Evolutionary conservation across 37 sponge, comb jelly and placozoan genomes (phyloP), one percentile per base, ranked within the genome.

Genomic region (Dysidea cf. avara): DNA sequence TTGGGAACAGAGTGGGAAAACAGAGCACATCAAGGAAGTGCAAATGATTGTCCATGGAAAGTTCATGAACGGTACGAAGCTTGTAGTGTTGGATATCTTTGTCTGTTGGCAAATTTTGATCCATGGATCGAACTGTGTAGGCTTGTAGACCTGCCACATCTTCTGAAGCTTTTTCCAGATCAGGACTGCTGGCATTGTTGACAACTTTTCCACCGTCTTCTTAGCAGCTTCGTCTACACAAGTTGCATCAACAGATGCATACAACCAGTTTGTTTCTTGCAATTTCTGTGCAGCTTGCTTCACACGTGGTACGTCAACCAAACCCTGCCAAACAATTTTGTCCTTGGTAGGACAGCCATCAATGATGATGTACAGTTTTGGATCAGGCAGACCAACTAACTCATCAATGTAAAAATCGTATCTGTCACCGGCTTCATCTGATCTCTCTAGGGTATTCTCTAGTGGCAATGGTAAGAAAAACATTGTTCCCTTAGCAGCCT

Each of bases 61-160:
- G 32, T 64, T 83, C 85, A 53, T 33, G 53, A n/a, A 86, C 70
- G 22, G 39, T 63, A 16, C 69, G 17, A 20, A 62, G 35, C 47
- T 84, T 77, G 56, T 78, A 84, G 58, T 84, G 85, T 12, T 78
- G 72, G 29, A 78, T 72, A 33, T 84, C 85, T 20, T 63, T 34
- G 18, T 2, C 54, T 22, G 54, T 76, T 20, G 70, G 35, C 5
- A 25, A 39, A 40, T 73, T 53, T 1, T 40, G 65, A 39, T 85
- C 70, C 53, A 85, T 18, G 13, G 37, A 29, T 7, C 80, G 37
- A 13, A 79, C 66, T 16, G 86, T 85, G 80, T 67, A 79, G 9
- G 53, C 26, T 62, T 85, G 86, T 49, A 73, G 68, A 32, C 39
- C 60, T 67, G 74, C 68, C 3, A 79, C 31, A 39, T 53, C 54